phyloP scores from a whole-genome alignment of 37 sponge, comb jelly and placozoan species.

The Cladorhizidae sp. region DNA sequence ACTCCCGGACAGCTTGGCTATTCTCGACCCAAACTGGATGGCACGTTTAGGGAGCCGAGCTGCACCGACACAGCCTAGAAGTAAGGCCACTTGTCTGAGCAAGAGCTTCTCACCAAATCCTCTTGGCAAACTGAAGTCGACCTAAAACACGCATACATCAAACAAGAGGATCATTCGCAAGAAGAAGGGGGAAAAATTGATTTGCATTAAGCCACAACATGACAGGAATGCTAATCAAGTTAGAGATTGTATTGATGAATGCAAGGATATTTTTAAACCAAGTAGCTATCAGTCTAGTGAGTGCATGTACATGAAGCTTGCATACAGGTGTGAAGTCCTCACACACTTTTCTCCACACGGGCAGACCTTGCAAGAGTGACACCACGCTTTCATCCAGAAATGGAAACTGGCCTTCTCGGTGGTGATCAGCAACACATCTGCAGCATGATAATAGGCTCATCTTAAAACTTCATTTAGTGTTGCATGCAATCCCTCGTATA shows the following conservation, averaged over 20 bases:
- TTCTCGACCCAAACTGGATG: slow-evolving; percentile 96
- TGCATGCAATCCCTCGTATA: neutral
- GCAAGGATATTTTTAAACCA: neutral
- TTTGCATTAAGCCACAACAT: too few species aligned
- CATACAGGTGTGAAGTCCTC: neutral
- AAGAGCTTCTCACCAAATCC: slow-evolving; percentile 95
- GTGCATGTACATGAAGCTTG: neutral
- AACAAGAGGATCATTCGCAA: too few species aligned
- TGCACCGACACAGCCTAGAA: slow-evolving; percentile 74
- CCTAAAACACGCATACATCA: slow-evolving; percentile 35
- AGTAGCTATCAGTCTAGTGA: neutral
- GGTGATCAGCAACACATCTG: slow-evolving; percentile 91
- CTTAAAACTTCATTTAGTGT: neutral
- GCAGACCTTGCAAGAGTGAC: slow-evolving; percentile 74
- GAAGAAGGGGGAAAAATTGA: too few species aligned
- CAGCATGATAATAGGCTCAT: neutral
- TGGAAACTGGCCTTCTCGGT: slow-evolving; percentile 92
- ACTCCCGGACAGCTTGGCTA: slow-evolving; percentile 80
- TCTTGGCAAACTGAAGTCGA: slow-evolving; percentile 77
- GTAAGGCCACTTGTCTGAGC: slow-evolving; percentile 78
- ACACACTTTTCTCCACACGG: slow-evolving; percentile 78
- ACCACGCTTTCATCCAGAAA: slow-evolving; percentile 96
- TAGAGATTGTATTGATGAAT: neutral
- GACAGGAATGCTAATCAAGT: too few species aligned
- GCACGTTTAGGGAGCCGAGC: slow-evolving; percentile 86